Conservation (phyloP, 2,797 vertebrate species). For the Alexandromys oeconomus region DNA sequence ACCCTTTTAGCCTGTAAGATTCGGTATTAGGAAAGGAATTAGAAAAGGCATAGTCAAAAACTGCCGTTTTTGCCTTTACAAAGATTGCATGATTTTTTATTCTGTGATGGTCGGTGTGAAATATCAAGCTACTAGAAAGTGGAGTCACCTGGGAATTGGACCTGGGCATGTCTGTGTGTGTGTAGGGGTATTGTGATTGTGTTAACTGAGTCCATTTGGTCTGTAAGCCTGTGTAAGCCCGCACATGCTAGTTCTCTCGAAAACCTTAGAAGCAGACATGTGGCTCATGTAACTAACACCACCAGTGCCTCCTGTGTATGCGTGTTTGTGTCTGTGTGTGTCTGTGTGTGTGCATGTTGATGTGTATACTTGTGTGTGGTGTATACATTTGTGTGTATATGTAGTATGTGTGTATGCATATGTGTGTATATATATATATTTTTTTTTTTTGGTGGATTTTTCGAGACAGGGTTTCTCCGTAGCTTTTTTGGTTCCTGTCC, state of each 20-base stretch:
- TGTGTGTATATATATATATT: not conserved
- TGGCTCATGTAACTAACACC: not conserved
- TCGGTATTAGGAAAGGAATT: not conserved
- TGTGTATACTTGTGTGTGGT: not conserved
- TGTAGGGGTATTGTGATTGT: no score
- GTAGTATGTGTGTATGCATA: not conserved
- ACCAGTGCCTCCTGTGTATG: no score
- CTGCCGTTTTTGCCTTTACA: not conserved
- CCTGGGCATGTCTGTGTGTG: not conserved
- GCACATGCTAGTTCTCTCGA: no score
- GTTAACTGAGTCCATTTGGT: no score
- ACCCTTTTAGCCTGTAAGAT: not conserved
- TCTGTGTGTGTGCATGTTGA: not conserved
- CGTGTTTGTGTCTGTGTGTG: not conserved
- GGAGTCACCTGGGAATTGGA: no score
- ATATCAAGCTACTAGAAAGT: not conserved
- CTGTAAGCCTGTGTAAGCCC: not conserved
- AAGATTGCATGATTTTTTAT: not conserved
- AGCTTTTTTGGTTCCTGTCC: no score
- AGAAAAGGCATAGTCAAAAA: not conserved
- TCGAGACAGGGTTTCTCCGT: no score
- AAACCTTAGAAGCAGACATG: not conserved
- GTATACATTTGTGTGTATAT: not conserved
- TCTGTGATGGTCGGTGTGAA: not conserved
- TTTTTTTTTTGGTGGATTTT: no score